Percentiles rank a stretch among this genome's conserved stretches.
Conservation (phyloP, 2,888 invertebrate species). For the Dicranocentrus wangi region DNA sequence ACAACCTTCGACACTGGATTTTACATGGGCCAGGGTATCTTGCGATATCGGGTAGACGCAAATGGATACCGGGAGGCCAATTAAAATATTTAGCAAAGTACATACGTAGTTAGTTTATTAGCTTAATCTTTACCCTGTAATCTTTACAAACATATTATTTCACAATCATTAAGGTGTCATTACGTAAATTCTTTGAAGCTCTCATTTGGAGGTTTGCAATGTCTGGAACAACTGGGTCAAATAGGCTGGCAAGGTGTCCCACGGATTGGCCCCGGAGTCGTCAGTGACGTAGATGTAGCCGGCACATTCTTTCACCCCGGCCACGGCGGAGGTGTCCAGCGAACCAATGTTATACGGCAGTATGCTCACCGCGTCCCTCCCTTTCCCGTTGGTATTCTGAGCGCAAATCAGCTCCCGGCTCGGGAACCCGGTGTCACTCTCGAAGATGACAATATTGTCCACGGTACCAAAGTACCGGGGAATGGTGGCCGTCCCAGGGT, state of each 20-base stretch:
- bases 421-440: conserved; percentile 59
- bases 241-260: conserved; percentile 68
- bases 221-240: conserved; percentile 59
- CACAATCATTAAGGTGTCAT: no score
- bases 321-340: conserved; percentile 37
- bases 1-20: no score
- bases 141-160: no score
- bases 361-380: conserved; percentile 61
- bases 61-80: no score
- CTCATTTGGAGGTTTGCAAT: conserved; percentile 47
- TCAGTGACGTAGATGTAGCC: conserved; percentile 68
- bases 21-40: no score
- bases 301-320: conserved; percentile 53
- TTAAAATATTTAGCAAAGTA: no score
- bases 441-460: conserved; percentile 69
- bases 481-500: conserved; percentile 64
- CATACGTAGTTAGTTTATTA: no score
- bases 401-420: conserved; percentile 29
- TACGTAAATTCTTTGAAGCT: no score
- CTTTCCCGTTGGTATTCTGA: conserved; percentile 51
- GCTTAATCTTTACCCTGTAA: no score
- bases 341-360: conserved; percentile 62
- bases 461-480: conserved; percentile 60
- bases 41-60: no score
- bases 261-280: conserved; percentile 66